Evolutionary conservation across 2,113 vertebrate genomes (phyloP).

Genomic region (Peromyscus maniculatus): DNA sequence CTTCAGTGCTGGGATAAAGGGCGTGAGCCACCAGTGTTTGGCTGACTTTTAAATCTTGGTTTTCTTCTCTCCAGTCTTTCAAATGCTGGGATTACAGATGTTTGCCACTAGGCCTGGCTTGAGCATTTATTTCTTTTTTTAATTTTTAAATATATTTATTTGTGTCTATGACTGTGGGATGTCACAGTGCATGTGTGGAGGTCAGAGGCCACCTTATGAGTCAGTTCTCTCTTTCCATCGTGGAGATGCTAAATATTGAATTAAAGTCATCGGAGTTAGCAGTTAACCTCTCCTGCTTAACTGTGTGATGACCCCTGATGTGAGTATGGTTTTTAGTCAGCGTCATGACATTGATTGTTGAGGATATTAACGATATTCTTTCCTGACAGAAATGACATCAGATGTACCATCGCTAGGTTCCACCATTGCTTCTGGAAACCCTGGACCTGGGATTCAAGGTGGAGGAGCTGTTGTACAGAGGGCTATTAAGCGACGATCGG

Average conservation of each 20-base stretch:
- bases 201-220: not conserved
- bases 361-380: slow-evolving; percentile 39
- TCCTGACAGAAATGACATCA: slow-evolving; percentile 90
- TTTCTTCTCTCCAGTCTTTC: not conserved
- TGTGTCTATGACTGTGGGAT: not conserved
- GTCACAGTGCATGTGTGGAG: not conserved
- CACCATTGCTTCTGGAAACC: slow-evolving; percentile 87
- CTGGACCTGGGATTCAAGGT: slow-evolving; percentile 81
- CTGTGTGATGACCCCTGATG: not conserved
- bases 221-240: not conserved
- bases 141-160: not conserved
- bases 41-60: not conserved
- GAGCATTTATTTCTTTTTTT: not conserved
- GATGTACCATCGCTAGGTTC: slow-evolving; percentile 91
- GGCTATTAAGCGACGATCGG: slow-evolving; percentile 91
- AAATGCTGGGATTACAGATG: not conserved
- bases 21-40: not conserved
- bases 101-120: not conserved
- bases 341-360: slow-evolving; percentile 1
- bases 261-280: not conserved
- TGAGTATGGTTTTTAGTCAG: slow-evolving; percentile 34
- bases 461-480: slow-evolving; percentile 90
- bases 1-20: not conserved
- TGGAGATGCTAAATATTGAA: not conserved
- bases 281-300: not conserved